Conservation (phyloP, 2,888 invertebrate genomes). For the Eumerus sabulonum region DNA sequence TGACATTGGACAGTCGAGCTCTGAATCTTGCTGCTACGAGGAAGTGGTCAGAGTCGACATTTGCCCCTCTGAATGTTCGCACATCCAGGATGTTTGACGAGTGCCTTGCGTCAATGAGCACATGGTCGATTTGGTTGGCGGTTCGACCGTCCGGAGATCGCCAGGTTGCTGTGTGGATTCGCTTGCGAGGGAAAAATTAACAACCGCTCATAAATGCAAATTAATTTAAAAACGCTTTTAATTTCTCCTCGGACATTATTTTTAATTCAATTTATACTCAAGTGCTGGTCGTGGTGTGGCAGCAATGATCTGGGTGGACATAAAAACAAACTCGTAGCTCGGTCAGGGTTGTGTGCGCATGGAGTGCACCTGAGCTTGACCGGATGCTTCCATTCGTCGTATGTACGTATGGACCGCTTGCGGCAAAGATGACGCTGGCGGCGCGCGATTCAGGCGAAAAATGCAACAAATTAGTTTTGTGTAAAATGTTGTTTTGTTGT, state of each 20-base stretch:
- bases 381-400: constrained; percentile 2
- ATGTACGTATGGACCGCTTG: constrained; percentile 25
- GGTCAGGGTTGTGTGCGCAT: constrained; percentile 10
- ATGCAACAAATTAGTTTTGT: constrained; percentile 62
- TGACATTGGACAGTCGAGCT: no score
- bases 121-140: no score
- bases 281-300: constrained; percentile 48
- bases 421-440: neutral
- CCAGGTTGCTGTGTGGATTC: no score
- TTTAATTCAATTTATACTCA: constrained; percentile 68
- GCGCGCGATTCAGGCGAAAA: constrained; percentile 13
- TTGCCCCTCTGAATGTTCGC: no score
- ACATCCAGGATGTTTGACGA: no score
- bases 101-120: no score
- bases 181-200: constrained; percentile 62
- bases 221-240: constrained; percentile 67
- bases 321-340: neutral
- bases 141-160: no score
- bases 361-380: constrained; percentile 34
- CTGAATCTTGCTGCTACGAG: no score
- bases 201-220: constrained; percentile 65
- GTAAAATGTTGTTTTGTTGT: constrained; percentile 54
- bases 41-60: no score
- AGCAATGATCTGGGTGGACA: neutral
- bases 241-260: constrained; percentile 64